Conservation (phyloP, 2,797 vertebrate genomes). For the Octomys mimax region DNA sequence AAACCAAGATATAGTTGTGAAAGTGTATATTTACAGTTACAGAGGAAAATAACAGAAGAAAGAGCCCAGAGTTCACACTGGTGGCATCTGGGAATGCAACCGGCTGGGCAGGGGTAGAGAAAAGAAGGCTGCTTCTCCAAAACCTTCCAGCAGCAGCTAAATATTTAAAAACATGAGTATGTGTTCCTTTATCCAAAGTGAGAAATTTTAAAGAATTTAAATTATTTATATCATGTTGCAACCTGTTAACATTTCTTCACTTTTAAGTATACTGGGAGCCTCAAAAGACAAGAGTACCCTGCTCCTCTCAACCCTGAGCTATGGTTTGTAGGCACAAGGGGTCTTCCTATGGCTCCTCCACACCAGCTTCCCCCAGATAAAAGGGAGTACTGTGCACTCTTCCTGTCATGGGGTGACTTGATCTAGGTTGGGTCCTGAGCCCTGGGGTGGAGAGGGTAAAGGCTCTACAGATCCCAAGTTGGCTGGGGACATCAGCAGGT, state of each 20-base stretch:
- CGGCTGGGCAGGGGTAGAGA: fast-evolving
- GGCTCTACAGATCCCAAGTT: neutral
- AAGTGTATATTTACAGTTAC: neutral
- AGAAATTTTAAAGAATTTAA: slow-evolving; percentile 59
- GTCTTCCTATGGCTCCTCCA: neutral
- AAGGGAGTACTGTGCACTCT: too few relatives aligned
- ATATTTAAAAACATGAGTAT: slow-evolving; percentile 60
- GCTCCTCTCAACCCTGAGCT: neutral
- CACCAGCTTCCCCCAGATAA: neutral
- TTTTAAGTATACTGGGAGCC: slow-evolving; percentile 39
- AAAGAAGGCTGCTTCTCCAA: neutral
- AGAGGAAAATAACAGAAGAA: neutral
- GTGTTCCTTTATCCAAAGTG: slow-evolving; percentile 61
- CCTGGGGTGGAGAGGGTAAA: neutral
- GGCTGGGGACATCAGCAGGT: neutral
- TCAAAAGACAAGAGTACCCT: neutral
- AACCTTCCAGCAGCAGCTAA: slow-evolving; percentile 21
- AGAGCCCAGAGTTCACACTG: neutral
- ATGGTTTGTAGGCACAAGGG: neutral
- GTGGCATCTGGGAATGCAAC: neutral
- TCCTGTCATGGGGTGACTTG: neutral
- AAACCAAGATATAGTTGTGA: neutral
- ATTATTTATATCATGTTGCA: slow-evolving; percentile 30
- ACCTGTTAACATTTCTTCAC: slow-evolving; percentile 52
- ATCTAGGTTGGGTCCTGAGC: neutral